A percentile compares a stretch with the other conserved stretches of the same genome.
phyloP scores from a whole-genome alignment of 2,888 invertebrate species.

The Cheilosia scutellata region DNA sequence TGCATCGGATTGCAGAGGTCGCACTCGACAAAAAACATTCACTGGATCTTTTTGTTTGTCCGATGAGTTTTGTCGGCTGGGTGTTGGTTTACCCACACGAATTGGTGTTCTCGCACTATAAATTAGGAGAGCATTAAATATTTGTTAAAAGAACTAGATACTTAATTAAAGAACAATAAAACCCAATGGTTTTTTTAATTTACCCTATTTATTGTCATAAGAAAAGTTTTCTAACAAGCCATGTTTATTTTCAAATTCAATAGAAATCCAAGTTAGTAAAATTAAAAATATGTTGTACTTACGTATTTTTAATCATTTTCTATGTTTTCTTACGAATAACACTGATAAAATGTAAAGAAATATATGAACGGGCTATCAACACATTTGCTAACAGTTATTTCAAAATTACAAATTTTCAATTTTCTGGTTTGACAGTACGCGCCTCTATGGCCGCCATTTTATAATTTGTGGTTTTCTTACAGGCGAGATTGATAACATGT shows the following conservation, averaged over 20 bases:
- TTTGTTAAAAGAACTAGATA: background rate
- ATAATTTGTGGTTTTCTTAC: slow-evolving; percentile 87
- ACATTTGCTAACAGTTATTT: slow-evolving; percentile 67
- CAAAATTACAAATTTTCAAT: slow-evolving; percentile 64
- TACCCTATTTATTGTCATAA: background rate
- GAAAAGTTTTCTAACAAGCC: background rate
- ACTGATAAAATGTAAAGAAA: slow-evolving; percentile 33
- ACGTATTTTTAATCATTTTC: slow-evolving; percentile 68
- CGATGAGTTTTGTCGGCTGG: slow-evolving; percentile 69
- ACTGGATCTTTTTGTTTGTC: slow-evolving; percentile 88
- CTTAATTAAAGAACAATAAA: background rate
- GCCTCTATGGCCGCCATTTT: slow-evolving; percentile 88
- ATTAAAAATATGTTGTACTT: slow-evolving; percentile 3
- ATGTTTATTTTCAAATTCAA: too few species aligned
- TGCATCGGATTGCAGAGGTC: slow-evolving; percentile 89
- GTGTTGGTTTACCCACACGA: slow-evolving; percentile 78
- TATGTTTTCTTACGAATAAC: slow-evolving; percentile 17
- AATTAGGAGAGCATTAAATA: background rate
- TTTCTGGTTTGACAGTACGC: slow-evolving; percentile 54
- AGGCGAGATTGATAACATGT: background rate
- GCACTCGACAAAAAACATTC: slow-evolving; percentile 94
- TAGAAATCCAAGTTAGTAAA: too few species aligned
- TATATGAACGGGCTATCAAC: slow-evolving; percentile 16
- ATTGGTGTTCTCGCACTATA: slow-evolving; percentile 80
- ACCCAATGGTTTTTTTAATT: background rate